phyloP scores from a whole-genome alignment of 2,888 invertebrate genomes.

The Heliconius cydno region DNA sequence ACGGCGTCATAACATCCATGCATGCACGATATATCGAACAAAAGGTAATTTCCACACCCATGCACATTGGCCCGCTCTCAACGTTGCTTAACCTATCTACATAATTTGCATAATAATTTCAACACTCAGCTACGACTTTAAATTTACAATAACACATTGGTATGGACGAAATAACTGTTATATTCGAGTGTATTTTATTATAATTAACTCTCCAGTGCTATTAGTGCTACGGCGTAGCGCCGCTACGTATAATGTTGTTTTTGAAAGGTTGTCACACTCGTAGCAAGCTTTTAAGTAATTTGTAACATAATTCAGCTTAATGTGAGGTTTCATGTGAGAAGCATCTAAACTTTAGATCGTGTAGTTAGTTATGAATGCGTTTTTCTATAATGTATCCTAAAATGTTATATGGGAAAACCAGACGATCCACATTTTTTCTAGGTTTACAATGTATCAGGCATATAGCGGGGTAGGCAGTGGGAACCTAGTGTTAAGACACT shows the following conservation, averaged over 20 bases:
- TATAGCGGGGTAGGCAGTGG: neutral
- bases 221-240: conserved; percentile 28
- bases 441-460: no score
- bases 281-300: conserved; percentile 24
- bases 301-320: conserved; percentile 24
- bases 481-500: neutral
- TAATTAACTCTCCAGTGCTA: conserved; percentile 25
- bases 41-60: neutral
- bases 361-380: neutral
- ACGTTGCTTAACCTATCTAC: neutral
- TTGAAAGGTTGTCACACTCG: conserved; percentile 17
- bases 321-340: conserved; percentile 20
- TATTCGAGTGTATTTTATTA: conserved; percentile 12
- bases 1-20: neutral
- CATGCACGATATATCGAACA: neutral
- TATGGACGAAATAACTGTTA: neutral
- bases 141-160: conserved; percentile 19
- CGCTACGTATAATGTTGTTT: conserved; percentile 26
- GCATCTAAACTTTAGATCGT: conserved; percentile 13
- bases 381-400: neutral
- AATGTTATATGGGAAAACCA: no score
- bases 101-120: conserved; percentile 1
- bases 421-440: no score
- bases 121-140: neutral
- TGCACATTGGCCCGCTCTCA: neutral